These are phyloP conservation scores for Autographa pulchrina DNA, from an alignment of 2,888 invertebrate species.

Conservation along the genomic window DNA sequence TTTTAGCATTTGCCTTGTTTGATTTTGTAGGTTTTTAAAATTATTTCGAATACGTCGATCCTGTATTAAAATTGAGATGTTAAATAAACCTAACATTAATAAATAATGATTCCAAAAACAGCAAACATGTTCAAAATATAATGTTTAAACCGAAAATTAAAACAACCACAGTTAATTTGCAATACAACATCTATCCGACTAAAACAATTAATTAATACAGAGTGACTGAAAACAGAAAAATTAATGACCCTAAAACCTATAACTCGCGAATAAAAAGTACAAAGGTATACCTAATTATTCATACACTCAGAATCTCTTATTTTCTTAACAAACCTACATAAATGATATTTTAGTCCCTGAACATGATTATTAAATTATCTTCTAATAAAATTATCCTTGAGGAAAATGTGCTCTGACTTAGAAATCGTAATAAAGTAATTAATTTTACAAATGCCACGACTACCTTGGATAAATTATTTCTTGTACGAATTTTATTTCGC, in stretches of 20 bases:
- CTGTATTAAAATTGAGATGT: too few relatives aligned
- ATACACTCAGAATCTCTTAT: constrained; percentile 1
- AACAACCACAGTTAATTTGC: too few relatives aligned
- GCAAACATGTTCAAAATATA: too few relatives aligned
- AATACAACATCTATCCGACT: too few relatives aligned
- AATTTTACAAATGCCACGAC: not conserved
- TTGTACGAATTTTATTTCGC: not conserved
- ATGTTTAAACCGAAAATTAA: too few relatives aligned
- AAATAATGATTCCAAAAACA: too few relatives aligned
- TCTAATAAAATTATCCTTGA: constrained; percentile 4
- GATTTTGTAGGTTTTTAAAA: not conserved
- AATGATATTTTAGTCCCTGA: constrained; percentile 4
- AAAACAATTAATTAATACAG: not conserved
- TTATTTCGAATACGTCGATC: not conserved
- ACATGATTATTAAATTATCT: constrained; percentile 4
- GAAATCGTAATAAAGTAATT: not conserved
- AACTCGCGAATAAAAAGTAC: not conserved
- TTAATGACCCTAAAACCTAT: not conserved
- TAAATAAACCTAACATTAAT: too few relatives aligned
- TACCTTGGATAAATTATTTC: not conserved
- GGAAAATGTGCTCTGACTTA: constrained; percentile 3
- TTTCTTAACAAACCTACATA: not conserved
- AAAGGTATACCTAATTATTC: not conserved
- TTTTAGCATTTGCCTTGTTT: constrained; percentile 5
- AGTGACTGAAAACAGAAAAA: not conserved